Evolutionary conservation across 2,888 invertebrate species (phyloP), one percentile per base, ranked within the genome.

Genomic region (Pachliopta kotzebuea): DNA sequence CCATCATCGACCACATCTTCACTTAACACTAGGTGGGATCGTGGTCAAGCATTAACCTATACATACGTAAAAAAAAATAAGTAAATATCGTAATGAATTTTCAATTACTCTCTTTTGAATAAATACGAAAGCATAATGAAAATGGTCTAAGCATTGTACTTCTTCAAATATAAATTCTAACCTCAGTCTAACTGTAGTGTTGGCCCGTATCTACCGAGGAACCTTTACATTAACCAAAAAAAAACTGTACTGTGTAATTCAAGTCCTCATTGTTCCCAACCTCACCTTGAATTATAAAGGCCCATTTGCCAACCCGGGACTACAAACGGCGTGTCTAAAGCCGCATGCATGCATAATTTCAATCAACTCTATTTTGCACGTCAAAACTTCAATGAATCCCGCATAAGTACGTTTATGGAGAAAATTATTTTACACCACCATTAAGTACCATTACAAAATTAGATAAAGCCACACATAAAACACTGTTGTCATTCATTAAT

Each of bases 271-370:
- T 61, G 60, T 58, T 65, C n/a, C 53, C 49, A 45, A 60, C 52
- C 53, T 57, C 31, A 60, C 57, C 60, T 62, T 65, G 62, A 65
- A 65, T 65, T 65, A 65, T 65, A 58, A 58, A 65, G 54, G 61
- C 49, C 49, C 54, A 54, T 65, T 65, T 65, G 58, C 57, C 23
- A 24, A 56, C 20, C 56, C 58, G 54, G 62, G 61, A 50, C 20
- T 65, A 58, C 55, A 45, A 42, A 45, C 58, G 54, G 18, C 29
- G 23, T 20, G 65, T 31, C 54, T 56, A 52, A 37, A 59, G 37
- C 55, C 62, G 55, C 62, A 62, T 65, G 65, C 65, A 65, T 65
- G 65, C 65, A 65, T 65, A 65, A 65, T 65, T 65, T 65, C 65
- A 55, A 65, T 65, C 65, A 65, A 55, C 60, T 31, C 58, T 21